Percentiles rank a stretch among this genome's conserved stretches.
Conservation (phyloP, 2,113 vertebrate species). For the Thryonomys swinderianus region DNA sequence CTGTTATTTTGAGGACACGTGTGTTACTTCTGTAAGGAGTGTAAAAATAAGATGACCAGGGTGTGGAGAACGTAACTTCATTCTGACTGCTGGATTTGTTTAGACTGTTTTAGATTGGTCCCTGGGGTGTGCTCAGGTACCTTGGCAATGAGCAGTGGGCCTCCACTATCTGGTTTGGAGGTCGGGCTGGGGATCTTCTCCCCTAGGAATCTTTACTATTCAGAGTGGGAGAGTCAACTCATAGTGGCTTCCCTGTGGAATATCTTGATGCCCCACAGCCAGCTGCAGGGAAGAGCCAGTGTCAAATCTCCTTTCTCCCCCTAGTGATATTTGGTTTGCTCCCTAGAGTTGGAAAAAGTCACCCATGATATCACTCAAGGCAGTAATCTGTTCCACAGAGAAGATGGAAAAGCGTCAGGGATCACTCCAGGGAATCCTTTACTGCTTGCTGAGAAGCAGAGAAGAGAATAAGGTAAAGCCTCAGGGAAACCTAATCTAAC, state of each 20-base stretch:
- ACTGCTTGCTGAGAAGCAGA: background rate
- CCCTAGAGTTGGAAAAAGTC: background rate
- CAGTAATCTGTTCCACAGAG: background rate
- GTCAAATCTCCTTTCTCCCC: background rate
- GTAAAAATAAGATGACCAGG: constrained; percentile 30
- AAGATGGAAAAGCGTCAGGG: background rate
- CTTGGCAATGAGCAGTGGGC: background rate
- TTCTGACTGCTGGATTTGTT: background rate
- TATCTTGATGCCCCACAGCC: background rate
- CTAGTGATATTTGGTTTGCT: background rate
- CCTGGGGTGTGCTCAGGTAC: background rate
- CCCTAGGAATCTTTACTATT: constrained; percentile 4
- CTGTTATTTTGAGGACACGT: background rate
- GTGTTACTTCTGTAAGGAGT: constrained; percentile 46
- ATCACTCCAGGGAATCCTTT: background rate
- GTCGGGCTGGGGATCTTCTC: background rate
- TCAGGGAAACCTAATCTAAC: constrained; percentile 13
- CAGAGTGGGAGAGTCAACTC: background rate
- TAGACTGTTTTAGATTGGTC: background rate
- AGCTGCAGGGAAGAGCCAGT: background rate
- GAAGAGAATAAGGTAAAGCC: background rate
- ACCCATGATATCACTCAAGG: background rate
- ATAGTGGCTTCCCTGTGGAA: background rate
- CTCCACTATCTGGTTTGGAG: constrained; percentile 21
- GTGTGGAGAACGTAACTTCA: background rate